These are phyloP conservation scores for Corynorhinus townsendii DNA, from an alignment of 2,113 vertebrate genomes.

Conservation along the genomic window DNA sequence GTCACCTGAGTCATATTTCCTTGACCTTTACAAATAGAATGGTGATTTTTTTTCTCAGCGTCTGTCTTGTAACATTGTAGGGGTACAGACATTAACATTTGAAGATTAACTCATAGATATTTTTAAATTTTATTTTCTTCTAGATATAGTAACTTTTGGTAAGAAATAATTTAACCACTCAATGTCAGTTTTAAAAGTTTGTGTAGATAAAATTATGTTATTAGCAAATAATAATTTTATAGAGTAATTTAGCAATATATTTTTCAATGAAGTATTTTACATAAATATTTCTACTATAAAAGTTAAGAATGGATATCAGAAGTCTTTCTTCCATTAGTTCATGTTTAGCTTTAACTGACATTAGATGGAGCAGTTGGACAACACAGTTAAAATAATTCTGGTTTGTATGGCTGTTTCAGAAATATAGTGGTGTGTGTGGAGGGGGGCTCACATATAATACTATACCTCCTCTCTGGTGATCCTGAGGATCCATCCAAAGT, in stretches of 20 bases:
- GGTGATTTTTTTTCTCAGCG: neutral
- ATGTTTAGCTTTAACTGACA: neutral
- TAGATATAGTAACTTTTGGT: conserved; percentile 9
- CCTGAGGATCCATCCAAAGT: neutral
- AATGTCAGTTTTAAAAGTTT: conserved; percentile 30
- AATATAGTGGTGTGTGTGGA: neutral
- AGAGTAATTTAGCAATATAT: conserved; percentile 66
- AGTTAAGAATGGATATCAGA: neutral
- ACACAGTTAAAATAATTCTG: neutral
- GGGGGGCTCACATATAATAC: neutral
- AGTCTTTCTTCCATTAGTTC: conserved; percentile 3
- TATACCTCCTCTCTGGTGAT: neutral
- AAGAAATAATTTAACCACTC: conserved; percentile 53
- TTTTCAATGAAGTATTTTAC: conserved; percentile 62
- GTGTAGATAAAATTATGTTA: conserved; percentile 47
- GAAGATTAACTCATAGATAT: conserved; percentile 41
- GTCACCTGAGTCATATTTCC: neutral
- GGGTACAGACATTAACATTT: neutral
- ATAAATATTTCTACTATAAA: conserved; percentile 60
- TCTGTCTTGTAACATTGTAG: neutral
- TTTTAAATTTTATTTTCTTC: conserved; percentile 42
- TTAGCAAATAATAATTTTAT: conserved; percentile 52
- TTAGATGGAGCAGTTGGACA: neutral
- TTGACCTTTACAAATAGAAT: conserved; percentile 3
- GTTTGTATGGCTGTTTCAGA: conserved; percentile 16